Evolutionary conservation across 2,113 vertebrate genomes (phyloP), one percentile per base, ranked within the genome.

Genomic region (Sinocyclocheilus anophthalmus): DNA sequence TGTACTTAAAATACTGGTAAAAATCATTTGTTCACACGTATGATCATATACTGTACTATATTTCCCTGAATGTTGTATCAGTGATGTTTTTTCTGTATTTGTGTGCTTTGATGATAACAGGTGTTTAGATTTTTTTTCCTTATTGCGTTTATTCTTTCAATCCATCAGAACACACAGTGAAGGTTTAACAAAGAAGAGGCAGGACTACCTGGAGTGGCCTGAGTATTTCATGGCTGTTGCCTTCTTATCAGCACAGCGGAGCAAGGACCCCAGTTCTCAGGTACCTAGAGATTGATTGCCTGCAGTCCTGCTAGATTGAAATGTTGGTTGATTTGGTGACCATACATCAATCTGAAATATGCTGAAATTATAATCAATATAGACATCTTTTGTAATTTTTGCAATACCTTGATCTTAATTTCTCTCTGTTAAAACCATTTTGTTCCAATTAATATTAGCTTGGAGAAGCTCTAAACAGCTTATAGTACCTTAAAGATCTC

Each of bases 211-310:
- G 91, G 97, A 99, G 81, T 99, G 98, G 97, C 96, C 97, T 0
- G 98, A 99, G 84, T 99, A 99, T 94, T 99, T 99, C 84, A 99
- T 99, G 98, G 96, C 97, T 3, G 97, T 99, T 39, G 98, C 98
- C 6, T 99, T 99, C 92, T 94, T 99, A 78, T 98, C 98, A 8
- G 97, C 98, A 10, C 98, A 99, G 89, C 96, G 98, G 92, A 99
- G 98, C 94, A 99, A 99, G 91, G 98, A 99, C 91, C 98, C 98
- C 48, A 99, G 90, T 92, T 99, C 98, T 33, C 98, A 98, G 96
- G 97, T 97, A 93, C 50, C 24, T 4, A 45, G 22, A 70, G 11
- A 75, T 14, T n/a, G 12, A 75, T 75, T 75, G 72, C 39, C 10
- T 42, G 69, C 33, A 10, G 30, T 37, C 16, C 30, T 9, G 16